These are phyloP conservation scores for Timema podura DNA, from an alignment of 2,888 invertebrate species.

Conservation along the genomic window DNA sequence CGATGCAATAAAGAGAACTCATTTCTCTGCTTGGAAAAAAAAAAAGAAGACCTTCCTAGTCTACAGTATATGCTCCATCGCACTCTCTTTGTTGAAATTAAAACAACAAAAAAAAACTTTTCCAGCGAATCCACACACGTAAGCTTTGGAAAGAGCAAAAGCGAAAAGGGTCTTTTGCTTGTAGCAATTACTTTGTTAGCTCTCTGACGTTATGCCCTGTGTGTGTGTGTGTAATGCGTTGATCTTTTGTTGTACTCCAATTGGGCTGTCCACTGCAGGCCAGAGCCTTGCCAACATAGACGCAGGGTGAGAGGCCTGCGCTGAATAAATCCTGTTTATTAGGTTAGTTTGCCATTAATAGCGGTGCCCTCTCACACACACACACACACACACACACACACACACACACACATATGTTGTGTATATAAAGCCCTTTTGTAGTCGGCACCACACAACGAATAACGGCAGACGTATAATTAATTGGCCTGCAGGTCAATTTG, in stretches of 20 bases:
- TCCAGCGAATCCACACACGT: too few relatives aligned
- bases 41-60: too few relatives aligned
- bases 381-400: neutral
- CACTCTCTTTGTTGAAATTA: too few relatives aligned
- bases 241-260: conserved; percentile 27
- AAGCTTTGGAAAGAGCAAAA: too few relatives aligned
- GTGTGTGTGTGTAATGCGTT: conserved; percentile 3
- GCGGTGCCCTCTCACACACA: neutral
- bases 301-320: neutral
- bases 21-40: too few relatives aligned
- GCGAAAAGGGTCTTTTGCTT: too few relatives aligned
- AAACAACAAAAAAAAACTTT: too few relatives aligned
- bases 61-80: too few relatives aligned
- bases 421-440: conserved; percentile 20
- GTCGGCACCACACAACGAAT: conserved; percentile 24
- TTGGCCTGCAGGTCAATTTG: conserved; percentile 29
- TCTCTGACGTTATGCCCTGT: too few relatives aligned
- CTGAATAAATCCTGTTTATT: conserved; percentile 30
- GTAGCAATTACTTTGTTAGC: too few relatives aligned
- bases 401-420: neutral
- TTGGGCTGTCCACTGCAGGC: conserved; percentile 25
- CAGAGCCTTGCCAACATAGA: too few relatives aligned
- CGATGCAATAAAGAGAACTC: too few relatives aligned
- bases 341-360: conserved; percentile 28
- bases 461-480: conserved; percentile 28